phyloP scores from a whole-genome alignment of 2,797 vertebrate genomes.

The Eulemur albifrons region DNA sequence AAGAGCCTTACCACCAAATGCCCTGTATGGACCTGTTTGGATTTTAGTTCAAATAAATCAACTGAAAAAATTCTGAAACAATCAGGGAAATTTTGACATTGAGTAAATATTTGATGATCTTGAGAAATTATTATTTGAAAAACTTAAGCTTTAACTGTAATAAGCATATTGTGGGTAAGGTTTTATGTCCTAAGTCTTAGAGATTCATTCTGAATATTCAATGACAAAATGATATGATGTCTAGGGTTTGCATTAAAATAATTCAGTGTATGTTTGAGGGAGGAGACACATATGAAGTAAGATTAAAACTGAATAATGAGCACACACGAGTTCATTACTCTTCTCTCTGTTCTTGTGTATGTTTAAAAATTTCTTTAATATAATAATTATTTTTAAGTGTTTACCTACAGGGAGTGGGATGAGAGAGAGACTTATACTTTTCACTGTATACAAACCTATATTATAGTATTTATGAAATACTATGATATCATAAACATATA shows the following conservation, averaged over 20 bases:
- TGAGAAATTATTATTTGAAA: not conserved
- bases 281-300: not conserved
- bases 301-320: not conserved
- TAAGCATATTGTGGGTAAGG: not conserved
- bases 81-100: not conserved
- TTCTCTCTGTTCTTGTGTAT: too few relatives aligned
- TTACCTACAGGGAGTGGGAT: not conserved
- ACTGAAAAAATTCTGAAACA: not conserved
- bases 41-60: not conserved
- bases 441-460: not conserved
- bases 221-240: not conserved
- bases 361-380: too few relatives aligned
- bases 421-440: not conserved
- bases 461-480: not conserved
- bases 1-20: not conserved
- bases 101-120: not conserved
- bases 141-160: not conserved
- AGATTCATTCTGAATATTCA: conserved; percentile 17
- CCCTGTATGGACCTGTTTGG: not conserved
- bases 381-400: not conserved
- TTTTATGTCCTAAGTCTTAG: not conserved
- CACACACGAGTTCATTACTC: too few relatives aligned
- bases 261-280: not conserved
- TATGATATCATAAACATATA: not conserved
- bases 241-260: not conserved